Evolutionary conservation across 2,113 vertebrate genomes (phyloP).

Genomic region (Pantherophis guttatus): DNA sequence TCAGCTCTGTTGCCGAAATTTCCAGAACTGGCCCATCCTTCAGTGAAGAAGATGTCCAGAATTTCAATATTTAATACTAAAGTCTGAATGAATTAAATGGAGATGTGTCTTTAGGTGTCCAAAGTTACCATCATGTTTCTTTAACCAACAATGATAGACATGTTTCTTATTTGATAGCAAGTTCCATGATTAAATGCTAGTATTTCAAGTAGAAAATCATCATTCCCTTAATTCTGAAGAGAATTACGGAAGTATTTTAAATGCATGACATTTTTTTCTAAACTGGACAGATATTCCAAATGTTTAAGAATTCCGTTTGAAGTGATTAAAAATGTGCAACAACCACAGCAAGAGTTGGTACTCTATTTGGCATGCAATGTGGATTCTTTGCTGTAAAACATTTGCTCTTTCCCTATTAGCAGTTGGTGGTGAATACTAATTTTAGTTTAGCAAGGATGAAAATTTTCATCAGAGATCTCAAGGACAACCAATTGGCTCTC

Average conservation of each 20-base stretch:
- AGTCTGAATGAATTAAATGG: constrained; percentile 8
- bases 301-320: background rate
- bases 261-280: background rate
- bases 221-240: background rate
- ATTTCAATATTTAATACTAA: constrained; percentile 13
- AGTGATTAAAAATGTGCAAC: background rate
- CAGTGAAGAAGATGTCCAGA: background rate
- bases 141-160: background rate
- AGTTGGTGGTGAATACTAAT: background rate
- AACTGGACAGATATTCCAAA: background rate
- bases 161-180: background rate
- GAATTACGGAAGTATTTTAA: background rate
- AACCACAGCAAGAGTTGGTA: background rate
- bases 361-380: background rate
- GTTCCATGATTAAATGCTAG: background rate
- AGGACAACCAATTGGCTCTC: background rate
- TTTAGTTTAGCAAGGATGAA: background rate
- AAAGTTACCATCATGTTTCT: background rate
- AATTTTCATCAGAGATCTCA: background rate
- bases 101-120: background rate
- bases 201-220: background rate
- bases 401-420: background rate
- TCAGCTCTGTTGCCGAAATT: background rate
- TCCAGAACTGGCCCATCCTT: constrained; percentile 24
- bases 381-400: background rate